phyloP scores from a whole-genome alignment of 1,140 invertebrate genomes.

The Pseudomyrmex pallidus region DNA sequence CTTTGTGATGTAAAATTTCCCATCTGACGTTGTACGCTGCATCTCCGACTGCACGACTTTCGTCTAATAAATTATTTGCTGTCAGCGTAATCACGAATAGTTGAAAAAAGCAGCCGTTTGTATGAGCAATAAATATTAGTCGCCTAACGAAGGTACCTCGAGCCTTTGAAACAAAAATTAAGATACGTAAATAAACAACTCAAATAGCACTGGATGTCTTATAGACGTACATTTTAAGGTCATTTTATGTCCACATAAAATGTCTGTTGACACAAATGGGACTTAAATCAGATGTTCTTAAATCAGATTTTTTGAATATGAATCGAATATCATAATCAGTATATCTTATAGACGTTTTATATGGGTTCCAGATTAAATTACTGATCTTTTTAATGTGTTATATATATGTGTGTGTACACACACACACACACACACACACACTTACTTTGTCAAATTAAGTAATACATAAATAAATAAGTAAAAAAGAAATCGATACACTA shows the following conservation, averaged over 20 bases:
- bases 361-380: neutral
- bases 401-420: no score
- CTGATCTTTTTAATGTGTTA: neutral
- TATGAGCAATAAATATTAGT: slow-evolving; percentile 52
- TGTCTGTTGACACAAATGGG: neutral
- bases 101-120: slow-evolving; percentile 37
- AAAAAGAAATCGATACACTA: no score
- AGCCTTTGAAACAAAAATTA: slow-evolving; percentile 39
- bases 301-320: neutral
- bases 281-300: neutral
- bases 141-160: slow-evolving; percentile 5
- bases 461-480: no score
- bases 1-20: slow-evolving; percentile 8
- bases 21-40: slow-evolving; percentile 55
- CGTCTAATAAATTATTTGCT: slow-evolving; percentile 53
- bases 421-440: no score
- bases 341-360: neutral
- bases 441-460: no score
- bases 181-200: neutral
- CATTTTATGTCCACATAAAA: neutral
- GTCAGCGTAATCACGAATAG: slow-evolving; percentile 60
- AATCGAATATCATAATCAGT: neutral
- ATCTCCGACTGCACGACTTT: slow-evolving; percentile 49
- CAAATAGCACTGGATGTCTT: no score
- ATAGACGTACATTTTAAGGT: no score